Base-by-base conservation (phyloP, 2,888 invertebrate species). In the Cantharis lateralis region DNA sequence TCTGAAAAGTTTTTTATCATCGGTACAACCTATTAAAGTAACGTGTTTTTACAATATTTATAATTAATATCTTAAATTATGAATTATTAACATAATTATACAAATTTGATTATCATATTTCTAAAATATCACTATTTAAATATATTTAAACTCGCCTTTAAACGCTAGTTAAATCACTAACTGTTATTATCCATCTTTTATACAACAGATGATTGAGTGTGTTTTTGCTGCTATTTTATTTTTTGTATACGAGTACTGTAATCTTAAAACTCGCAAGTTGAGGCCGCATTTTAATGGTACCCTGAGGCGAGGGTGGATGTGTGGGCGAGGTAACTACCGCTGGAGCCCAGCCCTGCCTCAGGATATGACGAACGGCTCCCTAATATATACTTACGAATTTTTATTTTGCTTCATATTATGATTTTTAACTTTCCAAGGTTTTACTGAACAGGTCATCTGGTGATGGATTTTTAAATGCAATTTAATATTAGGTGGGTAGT, bases 291-390 rank as follows among this genome's bases (percentile, higher is more conserved):
- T 82, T 84, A 84, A 84, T 84, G 82, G 80, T 75, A 80, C 80
- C 82, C 80, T 70, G 79, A 80, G 83, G 84, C 83, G 84, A 84
- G 84, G 85, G 85, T 85, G 85, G 83, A 82, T 84, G 84, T 84
- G 85, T 85, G 83, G 85, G 84, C 85, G 84, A 83, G 82, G 83
- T 83, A 85, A 85, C 85, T 85, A 85, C 85, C 83, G 84, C 82
- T 81, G 81, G 83, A 83, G 84, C 83, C 82, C 77, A 80, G 83
- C 81, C 81, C 81, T 79, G 85, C 84, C 82, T 69, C 79, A 61
- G 80, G 85, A 78, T 68, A 75, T 80, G 82, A 81, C 81, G 81
- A 82, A 83, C 81, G 80, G 85, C 85, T 85, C 84, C 84, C 84
- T 85, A 84, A 81, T 81, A 77, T 81, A 81, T 85, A 84, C 84